phyloP scores from a whole-genome alignment of 2,888 invertebrate genomes.

The Sarcophaga caerulescens region DNA sequence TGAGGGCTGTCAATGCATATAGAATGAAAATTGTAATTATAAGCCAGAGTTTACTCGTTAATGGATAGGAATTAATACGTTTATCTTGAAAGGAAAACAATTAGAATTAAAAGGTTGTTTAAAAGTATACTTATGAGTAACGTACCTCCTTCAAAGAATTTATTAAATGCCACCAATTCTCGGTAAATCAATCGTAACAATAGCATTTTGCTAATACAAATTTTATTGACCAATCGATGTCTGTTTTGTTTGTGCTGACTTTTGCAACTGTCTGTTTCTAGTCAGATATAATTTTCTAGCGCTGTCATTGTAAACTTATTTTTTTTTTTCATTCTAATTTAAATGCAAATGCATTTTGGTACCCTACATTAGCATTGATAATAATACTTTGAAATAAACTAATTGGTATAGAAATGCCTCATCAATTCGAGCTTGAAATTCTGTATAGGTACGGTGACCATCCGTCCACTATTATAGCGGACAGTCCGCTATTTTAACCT shows the following conservation, averaged over 20 bases:
- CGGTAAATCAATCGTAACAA: constrained; percentile 24
- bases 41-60: constrained; percentile 35
- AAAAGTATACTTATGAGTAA: background rate
- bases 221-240: background rate
- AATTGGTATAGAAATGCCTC: too few species aligned
- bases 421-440: too few species aligned
- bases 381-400: too few species aligned
- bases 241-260: background rate
- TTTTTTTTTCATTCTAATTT: too few species aligned
- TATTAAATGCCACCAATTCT: background rate
- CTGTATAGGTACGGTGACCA: too few species aligned
- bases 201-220: constrained; percentile 31
- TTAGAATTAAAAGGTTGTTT: background rate
- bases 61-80: constrained; percentile 29
- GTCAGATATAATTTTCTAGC: too few species aligned
- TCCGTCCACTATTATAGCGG: too few species aligned
- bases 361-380: too few species aligned
- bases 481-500: too few species aligned
- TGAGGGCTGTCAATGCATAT: constrained; percentile 87
- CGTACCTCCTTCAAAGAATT: constrained; percentile 30
- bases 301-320: too few species aligned
- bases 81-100: constrained; percentile 27
- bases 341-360: too few species aligned
- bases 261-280: constrained; percentile 16
- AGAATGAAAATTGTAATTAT: constrained; percentile 82